These are phyloP conservation scores for Petrolisthes manimaculis DNA, from an alignment of 2,888 invertebrate species.

Conservation along the genomic window DNA sequence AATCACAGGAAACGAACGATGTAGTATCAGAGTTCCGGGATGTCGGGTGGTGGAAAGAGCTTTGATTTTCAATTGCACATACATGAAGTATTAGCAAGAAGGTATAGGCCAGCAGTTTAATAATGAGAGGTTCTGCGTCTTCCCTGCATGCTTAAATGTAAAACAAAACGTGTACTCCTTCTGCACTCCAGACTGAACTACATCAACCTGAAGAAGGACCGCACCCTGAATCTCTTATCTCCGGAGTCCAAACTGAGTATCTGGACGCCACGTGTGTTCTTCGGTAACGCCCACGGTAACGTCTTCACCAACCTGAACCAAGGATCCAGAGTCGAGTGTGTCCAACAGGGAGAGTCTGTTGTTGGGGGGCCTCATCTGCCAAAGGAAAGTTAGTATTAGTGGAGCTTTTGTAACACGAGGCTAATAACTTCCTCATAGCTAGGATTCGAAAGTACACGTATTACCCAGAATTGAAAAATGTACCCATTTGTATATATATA, in stretches of 20 bases:
- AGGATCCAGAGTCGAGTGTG: slow-evolving; percentile 58
- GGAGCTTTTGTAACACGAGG: neutral
- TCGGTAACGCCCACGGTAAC: slow-evolving; percentile 62
- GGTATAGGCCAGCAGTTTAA: too few species aligned
- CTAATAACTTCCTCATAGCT: neutral
- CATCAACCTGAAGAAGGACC: slow-evolving; percentile 56
- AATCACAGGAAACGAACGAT: too few species aligned
- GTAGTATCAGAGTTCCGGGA: too few species aligned
- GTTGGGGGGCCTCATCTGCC: slow-evolving; percentile 36
- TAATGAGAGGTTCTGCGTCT: too few species aligned
- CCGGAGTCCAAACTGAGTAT: slow-evolving; percentile 17
- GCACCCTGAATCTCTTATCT: slow-evolving; percentile 57
- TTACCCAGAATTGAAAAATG: slow-evolving; percentile 46
- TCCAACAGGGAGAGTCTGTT: slow-evolving; percentile 25
- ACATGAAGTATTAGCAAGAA: too few species aligned
- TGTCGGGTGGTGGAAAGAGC: too few species aligned
- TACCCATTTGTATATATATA: slow-evolving; percentile 62
- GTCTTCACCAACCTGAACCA: slow-evolving; percentile 60
- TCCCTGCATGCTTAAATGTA: too few species aligned
- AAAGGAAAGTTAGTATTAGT: slow-evolving; percentile 48
- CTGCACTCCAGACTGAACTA: slow-evolving; percentile 41
- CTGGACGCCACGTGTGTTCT: slow-evolving; percentile 63
- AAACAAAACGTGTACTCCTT: too few species aligned
- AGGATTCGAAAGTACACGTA: slow-evolving; percentile 45
- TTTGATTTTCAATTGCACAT: too few species aligned